A percentile compares a stretch with the other conserved stretches of the same genome.
Evolutionary conservation across 2,797 vertebrate genomes (phyloP).

Genomic region (Buceros bicornis): DNA sequence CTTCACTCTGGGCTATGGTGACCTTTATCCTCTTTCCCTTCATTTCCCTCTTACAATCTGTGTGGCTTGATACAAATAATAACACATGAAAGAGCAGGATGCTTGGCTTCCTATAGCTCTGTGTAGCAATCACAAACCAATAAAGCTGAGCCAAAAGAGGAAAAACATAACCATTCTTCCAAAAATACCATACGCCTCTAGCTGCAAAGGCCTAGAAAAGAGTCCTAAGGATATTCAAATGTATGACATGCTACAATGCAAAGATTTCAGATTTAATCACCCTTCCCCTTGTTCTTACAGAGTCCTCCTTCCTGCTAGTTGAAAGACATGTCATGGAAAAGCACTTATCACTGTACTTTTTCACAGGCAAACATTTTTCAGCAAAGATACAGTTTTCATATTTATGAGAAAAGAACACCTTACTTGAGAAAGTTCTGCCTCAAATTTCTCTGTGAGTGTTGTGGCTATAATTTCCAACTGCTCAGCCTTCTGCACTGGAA

Average conservation of each 20-base stretch:
- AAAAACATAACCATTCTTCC: neutral
- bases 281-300: neutral
- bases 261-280: neutral
- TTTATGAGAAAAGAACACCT: slow-evolving; percentile 36
- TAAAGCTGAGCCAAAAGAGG: slow-evolving; percentile 6
- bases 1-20: neutral
- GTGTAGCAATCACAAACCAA: neutral
- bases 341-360: neutral
- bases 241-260: neutral
- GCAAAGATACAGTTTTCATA: neutral
- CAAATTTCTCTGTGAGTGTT: slow-evolving; percentile 60
- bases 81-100: slow-evolving; percentile 52
- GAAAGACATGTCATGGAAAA: neutral
- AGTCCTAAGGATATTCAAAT: neutral
- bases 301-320: neutral
- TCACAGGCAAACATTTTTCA: neutral
- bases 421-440: slow-evolving; percentile 79
- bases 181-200: neutral
- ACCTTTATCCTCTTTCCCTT: slow-evolving; percentile 54
- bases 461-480: slow-evolving; percentile 66
- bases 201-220: neutral
- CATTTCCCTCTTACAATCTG: slow-evolving; percentile 14
- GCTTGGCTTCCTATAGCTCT: slow-evolving; percentile 5
- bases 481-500: slow-evolving; percentile 86
- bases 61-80: slow-evolving; percentile 34